Percentiles rank a stretch among this genome's conserved stretches.
phyloP scores from a whole-genome alignment of 92 coral and sea anemone species.

The Epizoanthus stellaris region DNA sequence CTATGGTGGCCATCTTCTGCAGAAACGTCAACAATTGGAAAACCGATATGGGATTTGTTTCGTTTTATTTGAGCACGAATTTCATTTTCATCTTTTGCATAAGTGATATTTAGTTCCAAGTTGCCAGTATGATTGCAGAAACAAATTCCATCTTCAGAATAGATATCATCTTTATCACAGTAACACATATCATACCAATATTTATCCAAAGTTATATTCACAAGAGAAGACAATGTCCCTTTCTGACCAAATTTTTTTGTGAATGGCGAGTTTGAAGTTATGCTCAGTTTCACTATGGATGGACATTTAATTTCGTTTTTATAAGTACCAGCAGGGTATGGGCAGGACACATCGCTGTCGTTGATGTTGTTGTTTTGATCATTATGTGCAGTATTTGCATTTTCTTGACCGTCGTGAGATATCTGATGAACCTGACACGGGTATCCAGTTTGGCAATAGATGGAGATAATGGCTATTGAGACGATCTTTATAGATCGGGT shows the following conservation, averaged over 20 bases:
- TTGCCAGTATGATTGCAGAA: background rate
- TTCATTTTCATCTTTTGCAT: background rate
- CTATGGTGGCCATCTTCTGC: background rate
- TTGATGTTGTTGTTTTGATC: too few species aligned
- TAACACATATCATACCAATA: background rate
- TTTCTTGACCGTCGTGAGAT: too few species aligned
- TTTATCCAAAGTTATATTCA: background rate
- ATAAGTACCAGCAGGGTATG: too few species aligned
- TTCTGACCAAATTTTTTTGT: background rate
- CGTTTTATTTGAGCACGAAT: background rate
- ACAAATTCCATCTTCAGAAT: background rate
- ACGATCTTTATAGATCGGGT: too few species aligned
- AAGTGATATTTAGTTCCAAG: background rate
- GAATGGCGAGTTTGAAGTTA: background rate
- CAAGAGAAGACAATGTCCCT: background rate
- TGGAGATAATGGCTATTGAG: too few species aligned
- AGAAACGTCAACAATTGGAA: background rate
- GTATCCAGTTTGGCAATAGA: too few species aligned
- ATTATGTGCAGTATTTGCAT: too few species aligned
- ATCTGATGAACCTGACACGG: too few species aligned
- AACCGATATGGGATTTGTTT: slow-evolving; percentile 1
- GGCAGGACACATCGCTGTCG: too few species aligned
- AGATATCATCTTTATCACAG: background rate
- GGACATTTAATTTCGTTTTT: background rate
- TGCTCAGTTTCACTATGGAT: background rate